Conservation (phyloP, 2,888 invertebrate genomes). For the Pterostichus niger region DNA sequence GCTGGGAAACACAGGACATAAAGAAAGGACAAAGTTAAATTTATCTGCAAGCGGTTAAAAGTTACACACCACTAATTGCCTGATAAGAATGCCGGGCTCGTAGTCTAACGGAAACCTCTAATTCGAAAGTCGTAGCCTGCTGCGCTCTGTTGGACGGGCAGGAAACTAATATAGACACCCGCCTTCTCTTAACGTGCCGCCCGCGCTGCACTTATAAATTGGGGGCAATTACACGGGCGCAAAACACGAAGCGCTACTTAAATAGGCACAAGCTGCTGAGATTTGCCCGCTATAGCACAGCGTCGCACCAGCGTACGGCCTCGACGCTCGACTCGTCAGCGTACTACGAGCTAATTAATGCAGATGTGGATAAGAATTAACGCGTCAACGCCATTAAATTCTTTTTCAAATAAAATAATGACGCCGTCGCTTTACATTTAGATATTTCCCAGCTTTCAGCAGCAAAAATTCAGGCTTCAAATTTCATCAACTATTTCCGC, state of each 20-base stretch:
- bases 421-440: conserved; percentile 10
- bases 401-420: conserved; percentile 32
- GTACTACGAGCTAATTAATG: conserved; percentile 43
- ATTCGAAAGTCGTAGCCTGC: conserved; percentile 69
- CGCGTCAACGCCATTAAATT: conserved; percentile 47
- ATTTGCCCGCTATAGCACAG: conserved; percentile 15
- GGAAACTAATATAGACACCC: conserved; percentile 66
- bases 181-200: conserved; percentile 50
- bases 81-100: conserved; percentile 75
- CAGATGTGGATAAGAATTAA: conserved; percentile 54
- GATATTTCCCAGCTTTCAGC: background rate
- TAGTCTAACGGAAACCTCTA: conserved; percentile 73
- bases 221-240: conserved; percentile 62
- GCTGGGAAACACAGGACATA: conserved; percentile 61
- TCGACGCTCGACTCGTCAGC: conserved; percentile 7
- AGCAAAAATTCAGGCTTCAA: background rate
- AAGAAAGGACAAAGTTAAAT: conserved; percentile 67
- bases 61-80: conserved; percentile 74
- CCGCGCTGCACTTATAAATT: conserved; percentile 62
- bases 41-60: conserved; percentile 69
- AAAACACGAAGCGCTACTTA: conserved; percentile 59
- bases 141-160: conserved; percentile 60
- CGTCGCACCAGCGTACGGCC: conserved; percentile 1
- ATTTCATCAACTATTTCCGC: too few relatives aligned
- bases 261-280: conserved; percentile 42